phyloP scores from a whole-genome alignment of 2,113 vertebrate genomes.

The Dryoscopus gambensis region DNA sequence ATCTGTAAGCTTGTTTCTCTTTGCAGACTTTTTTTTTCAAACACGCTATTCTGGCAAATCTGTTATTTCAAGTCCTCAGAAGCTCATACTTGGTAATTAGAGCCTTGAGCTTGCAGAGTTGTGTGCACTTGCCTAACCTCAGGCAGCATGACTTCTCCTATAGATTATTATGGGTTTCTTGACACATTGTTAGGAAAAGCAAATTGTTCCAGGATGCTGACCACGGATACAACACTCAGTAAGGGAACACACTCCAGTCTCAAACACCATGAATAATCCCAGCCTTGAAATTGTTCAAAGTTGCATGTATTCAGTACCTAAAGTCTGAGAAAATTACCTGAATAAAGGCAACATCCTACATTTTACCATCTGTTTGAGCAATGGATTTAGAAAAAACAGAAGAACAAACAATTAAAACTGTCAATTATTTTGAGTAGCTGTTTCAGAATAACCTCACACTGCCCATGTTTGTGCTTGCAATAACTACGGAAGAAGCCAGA shows the following conservation, averaged over 20 bases:
- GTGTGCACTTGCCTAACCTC: neutral
- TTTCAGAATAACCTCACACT: neutral
- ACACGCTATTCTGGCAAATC: neutral
- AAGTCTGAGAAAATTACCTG: neutral
- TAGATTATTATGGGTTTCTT: neutral
- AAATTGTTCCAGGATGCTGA: neutral
- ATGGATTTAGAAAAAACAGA: neutral
- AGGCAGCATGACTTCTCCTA: neutral
- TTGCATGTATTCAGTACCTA: neutral
- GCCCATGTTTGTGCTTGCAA: neutral
- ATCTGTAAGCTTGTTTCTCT: neutral
- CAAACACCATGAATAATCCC: neutral
- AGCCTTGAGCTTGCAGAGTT: neutral
- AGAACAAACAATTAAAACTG: neutral
- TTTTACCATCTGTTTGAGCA: neutral
- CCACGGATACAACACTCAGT: neutral
- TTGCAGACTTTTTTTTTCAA: neutral
- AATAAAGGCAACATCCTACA: neutral
- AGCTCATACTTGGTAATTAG: neutral
- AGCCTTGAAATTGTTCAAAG: neutral
- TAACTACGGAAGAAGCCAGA: neutral
- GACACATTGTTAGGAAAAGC: neutral
- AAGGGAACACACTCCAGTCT: neutral
- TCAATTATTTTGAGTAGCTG: neutral
- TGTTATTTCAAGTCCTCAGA: neutral